Evolutionary conservation across 2,888 invertebrate genomes (phyloP).

Genomic region (Ganaspis brasiliensis): DNA sequence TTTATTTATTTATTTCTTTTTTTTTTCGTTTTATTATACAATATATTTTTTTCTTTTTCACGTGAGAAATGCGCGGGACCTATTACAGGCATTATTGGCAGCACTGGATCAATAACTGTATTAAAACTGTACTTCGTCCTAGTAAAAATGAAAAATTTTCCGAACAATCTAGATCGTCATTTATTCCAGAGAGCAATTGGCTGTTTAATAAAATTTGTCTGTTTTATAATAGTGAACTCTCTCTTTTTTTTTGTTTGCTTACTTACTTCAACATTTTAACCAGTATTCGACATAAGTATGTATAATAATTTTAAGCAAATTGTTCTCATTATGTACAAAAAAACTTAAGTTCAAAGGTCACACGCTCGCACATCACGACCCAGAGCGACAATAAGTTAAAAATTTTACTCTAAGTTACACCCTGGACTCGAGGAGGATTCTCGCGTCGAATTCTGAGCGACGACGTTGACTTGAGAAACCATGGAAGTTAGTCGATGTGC

Average conservation of each 20-base stretch:
- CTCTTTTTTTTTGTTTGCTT: slow-evolving; percentile 13
- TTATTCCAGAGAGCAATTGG: slow-evolving; percentile 69
- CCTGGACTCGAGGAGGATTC: slow-evolving; percentile 68
- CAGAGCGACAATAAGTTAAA: slow-evolving; percentile 77
- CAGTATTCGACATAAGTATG: slow-evolving; percentile 67
- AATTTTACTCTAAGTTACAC: slow-evolving; percentile 71
- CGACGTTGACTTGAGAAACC: slow-evolving; percentile 54
- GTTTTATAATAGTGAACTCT: slow-evolving; percentile 20
- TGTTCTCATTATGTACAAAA: slow-evolving; percentile 73
- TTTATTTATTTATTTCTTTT: slow-evolving; percentile 42
- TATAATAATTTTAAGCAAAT: slow-evolving; percentile 58
- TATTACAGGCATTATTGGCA: slow-evolving; percentile 79
- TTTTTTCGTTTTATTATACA: slow-evolving; percentile 40
- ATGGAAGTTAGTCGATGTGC: slow-evolving; percentile 65
- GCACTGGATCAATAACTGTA: slow-evolving; percentile 72
- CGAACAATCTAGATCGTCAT: slow-evolving; percentile 55
- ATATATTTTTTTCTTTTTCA: slow-evolving; percentile 32
- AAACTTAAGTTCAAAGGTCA: slow-evolving; percentile 65
- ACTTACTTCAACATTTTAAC: slow-evolving; percentile 53
- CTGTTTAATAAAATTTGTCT: slow-evolving; percentile 35
- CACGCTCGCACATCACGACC: slow-evolving; percentile 66
- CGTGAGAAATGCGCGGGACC: slow-evolving; percentile 55
- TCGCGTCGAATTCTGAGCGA: slow-evolving; percentile 46
- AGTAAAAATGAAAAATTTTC: slow-evolving; percentile 59
- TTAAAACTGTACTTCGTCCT: slow-evolving; percentile 63